Percentiles rank a stretch among this genome's conserved stretches.
Evolutionary conservation across 2,113 vertebrate species (phyloP).

Genomic region (Holacanthus passer): DNA sequence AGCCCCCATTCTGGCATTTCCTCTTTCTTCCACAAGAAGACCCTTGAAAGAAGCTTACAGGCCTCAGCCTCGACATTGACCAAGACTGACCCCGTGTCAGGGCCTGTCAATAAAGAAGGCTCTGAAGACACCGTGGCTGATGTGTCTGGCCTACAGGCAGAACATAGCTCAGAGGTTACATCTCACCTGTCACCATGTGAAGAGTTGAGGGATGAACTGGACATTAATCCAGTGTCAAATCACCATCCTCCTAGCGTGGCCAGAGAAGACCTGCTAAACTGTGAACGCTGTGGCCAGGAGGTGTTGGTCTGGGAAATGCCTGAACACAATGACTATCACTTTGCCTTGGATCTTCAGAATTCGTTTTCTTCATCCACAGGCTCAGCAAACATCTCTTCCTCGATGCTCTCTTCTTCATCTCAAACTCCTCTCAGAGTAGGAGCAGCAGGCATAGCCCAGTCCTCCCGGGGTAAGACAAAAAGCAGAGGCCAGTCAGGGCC

Average conservation of each 20-base stretch:
- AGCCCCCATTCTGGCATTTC: constrained; percentile 48
- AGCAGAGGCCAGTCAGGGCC: constrained; percentile 79
- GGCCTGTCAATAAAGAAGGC: neutral
- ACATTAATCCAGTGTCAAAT: neutral
- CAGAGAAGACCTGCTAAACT: constrained; percentile 84
- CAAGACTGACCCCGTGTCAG: constrained; percentile 17
- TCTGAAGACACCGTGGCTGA: constrained; percentile 5
- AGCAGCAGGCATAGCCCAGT: constrained; percentile 48
- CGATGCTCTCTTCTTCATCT: neutral
- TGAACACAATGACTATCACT: constrained; percentile 95
- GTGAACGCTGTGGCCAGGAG: constrained; percentile 89
- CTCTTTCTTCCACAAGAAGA: constrained; percentile 82
- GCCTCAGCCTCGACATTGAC: neutral
- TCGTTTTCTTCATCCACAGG: constrained; percentile 82
- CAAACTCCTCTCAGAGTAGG: constrained; percentile 29
- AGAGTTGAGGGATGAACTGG: constrained; percentile 17
- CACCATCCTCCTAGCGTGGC: constrained; percentile 9
- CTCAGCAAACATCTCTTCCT: constrained; percentile 18
- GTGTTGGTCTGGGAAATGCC: constrained; percentile 92
- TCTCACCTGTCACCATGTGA: constrained; percentile 4
- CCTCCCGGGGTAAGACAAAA: constrained; percentile 83
- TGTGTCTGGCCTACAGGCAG: neutral
- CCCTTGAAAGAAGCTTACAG: constrained; percentile 53
- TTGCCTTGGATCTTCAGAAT: constrained; percentile 92
- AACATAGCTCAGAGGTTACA: neutral